Evolutionary conservation across 2,797 vertebrate genomes (phyloP), one percentile per base, ranked within the genome.

Genomic region (Apodemus agrarius): DNA sequence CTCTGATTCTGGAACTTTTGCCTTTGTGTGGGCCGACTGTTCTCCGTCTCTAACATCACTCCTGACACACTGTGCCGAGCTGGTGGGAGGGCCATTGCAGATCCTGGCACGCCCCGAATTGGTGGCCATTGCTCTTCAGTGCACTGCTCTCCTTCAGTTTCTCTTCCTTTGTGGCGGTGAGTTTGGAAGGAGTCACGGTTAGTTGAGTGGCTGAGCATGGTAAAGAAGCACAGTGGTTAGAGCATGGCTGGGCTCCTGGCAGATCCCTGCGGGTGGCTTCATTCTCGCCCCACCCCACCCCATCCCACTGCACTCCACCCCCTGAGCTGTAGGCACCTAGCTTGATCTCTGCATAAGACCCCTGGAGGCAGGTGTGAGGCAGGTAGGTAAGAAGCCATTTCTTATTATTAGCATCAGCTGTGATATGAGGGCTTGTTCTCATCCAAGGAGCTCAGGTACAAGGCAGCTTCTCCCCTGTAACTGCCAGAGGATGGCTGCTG

Each of bases 351-450:
- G 89, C 37, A 12, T 4, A 52, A 0, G 92, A 95, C 89, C 29
- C 6, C 4, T 2, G 82, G 12, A 89, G 96, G 95, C 96, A 57
- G 22, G 84, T 7, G 85, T 16, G 72, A 79, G 83, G 92, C 93
- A n/a, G 46, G 1, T 1, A 0, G 43, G 1, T 1, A 0, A 91
- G 72, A 82, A 54, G 29, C 14, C 57, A 13, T n/a, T n/a, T n/a
- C n/a, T n/a, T n/a, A n/a, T n/a, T n/a, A n/a, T n/a, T n/a, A n/a
- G n/a, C n/a, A n/a, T n/a, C n/a, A n/a, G n/a, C n/a, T n/a, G n/a
- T n/a, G n/a, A 89, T 78, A 82, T 76, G 46, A 93, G 97, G 95
- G 94, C 96, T 96, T 96, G 10, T 81, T 63, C 24, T 96, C 80
- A 57, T 90, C 86, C 34, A 29, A n/a, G 34, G 26, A 2, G 69